Evolutionary conservation across 2,888 invertebrate genomes (phyloP).

Genomic region (Catocala nupta): DNA sequence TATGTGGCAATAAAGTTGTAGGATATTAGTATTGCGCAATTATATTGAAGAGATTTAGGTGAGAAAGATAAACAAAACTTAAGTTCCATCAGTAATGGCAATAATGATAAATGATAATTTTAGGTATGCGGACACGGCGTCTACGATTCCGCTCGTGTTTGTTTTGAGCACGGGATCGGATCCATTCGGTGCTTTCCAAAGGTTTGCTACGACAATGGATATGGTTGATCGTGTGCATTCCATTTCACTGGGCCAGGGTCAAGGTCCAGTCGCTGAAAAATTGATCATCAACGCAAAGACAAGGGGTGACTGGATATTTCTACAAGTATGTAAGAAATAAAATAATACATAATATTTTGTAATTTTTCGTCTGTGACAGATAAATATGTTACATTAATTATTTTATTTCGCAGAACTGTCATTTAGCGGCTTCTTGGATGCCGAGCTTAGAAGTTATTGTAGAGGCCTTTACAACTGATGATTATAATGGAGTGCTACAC

Average conservation of each 20-base stretch:
- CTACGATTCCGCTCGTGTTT: conserved; percentile 93
- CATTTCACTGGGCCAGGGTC: conserved; percentile 96
- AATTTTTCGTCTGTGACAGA: too few relatives aligned
- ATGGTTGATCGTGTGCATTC: conserved; percentile 90
- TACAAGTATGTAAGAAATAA: conserved; percentile 88
- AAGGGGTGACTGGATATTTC: conserved; percentile 95
- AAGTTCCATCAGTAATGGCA: too few relatives aligned
- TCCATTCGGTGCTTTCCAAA: conserved; percentile 93
- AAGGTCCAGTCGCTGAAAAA: conserved; percentile 95
- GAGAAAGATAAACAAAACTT: too few relatives aligned
- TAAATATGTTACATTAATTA: not conserved
- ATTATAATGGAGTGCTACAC: conserved; percentile 89
- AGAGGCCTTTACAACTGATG: conserved; percentile 89
- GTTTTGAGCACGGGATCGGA: conserved; percentile 96
- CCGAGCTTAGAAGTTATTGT: conserved; percentile 93
- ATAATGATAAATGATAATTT: conserved; percentile 33
- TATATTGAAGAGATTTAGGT: too few relatives aligned
- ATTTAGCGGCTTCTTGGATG: conserved; percentile 98
- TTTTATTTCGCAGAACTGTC: conserved; percentile 91
- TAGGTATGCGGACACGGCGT: conserved; percentile 91
- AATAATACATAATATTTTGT: too few relatives aligned
- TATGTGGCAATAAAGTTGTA: too few relatives aligned
- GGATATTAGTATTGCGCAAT: too few relatives aligned
- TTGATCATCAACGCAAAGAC: conserved; percentile 91
- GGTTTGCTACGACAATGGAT: conserved; percentile 93